A percentile compares a stretch with the other conserved stretches of the same genome.
These are phyloP conservation scores for Syngnathoides biaculeatus DNA, from an alignment of 2,113 vertebrate species.

Conservation along the genomic window DNA sequence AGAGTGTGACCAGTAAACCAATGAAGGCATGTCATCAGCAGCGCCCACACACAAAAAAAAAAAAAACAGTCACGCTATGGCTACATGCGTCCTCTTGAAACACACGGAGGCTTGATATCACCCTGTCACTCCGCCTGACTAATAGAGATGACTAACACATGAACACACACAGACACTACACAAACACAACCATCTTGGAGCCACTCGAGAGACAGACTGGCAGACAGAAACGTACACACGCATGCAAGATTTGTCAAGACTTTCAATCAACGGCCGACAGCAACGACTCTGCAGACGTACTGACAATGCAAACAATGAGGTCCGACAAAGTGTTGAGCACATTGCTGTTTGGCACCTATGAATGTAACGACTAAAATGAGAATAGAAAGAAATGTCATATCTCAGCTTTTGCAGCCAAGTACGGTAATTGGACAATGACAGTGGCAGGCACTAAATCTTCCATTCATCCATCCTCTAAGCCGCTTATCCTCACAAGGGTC, in stretches of 20 bases:
- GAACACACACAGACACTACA: conserved; percentile 16
- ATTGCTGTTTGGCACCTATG: not conserved
- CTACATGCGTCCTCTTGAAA: conserved; percentile 55
- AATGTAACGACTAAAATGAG: not conserved
- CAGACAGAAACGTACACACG: conserved; percentile 3
- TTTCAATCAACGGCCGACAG: conserved; percentile 24
- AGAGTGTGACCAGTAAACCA: conserved; percentile 38
- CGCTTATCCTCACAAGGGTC: too few relatives aligned
- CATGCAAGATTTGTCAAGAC: conserved; percentile 35
- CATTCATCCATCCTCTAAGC: too few relatives aligned
- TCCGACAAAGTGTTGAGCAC: not conserved
- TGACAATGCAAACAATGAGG: conserved; percentile 8
- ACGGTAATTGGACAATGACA: not conserved
- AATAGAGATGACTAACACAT: conserved; percentile 56
- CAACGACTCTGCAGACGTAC: conserved; percentile 20
- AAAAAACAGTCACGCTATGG: conserved; percentile 52
- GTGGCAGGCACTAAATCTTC: too few relatives aligned
- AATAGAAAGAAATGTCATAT: not conserved
- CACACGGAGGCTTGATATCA: conserved; percentile 46
- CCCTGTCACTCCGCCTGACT: conserved; percentile 49
- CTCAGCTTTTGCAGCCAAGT: not conserved
- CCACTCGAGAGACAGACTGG: conserved; percentile 25
- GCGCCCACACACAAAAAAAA: conserved; percentile 14
- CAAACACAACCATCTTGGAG: conserved; percentile 39
- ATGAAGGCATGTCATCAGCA: conserved; percentile 39